Evolutionary conservation across 2,797 vertebrate species (phyloP).

Genomic region (Mus minutoides): DNA sequence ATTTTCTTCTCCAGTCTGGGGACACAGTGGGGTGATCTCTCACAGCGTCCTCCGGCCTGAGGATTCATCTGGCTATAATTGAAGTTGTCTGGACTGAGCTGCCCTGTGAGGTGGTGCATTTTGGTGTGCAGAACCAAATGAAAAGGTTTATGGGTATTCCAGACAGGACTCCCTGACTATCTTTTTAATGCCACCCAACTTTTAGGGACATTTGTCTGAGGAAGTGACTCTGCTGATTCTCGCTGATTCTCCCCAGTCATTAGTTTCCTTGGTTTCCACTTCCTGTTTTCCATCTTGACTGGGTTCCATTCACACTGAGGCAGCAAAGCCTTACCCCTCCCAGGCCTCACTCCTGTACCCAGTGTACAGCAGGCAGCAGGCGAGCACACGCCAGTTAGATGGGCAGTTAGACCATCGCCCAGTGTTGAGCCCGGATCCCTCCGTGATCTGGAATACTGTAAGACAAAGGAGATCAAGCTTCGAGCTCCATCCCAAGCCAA

Average conservation of each 20-base stretch:
- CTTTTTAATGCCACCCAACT: background rate
- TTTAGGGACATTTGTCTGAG: slow-evolving; percentile 3
- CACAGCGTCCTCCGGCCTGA: background rate
- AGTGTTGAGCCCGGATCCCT: background rate
- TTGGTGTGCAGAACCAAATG: background rate
- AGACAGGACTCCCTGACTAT: background rate
- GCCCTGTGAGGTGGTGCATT: background rate
- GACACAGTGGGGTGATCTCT: slow-evolving; percentile 19
- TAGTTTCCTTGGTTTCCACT: background rate
- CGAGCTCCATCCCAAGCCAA: background rate
- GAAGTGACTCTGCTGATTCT: background rate
- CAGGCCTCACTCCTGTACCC: background rate
- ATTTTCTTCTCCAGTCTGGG: background rate
- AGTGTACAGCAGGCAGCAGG: rapidly evolving
- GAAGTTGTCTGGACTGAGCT: background rate
- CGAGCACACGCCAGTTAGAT: background rate
- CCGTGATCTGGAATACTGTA: background rate
- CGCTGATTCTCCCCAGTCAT: background rate
- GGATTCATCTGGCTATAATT: slow-evolving; percentile 31
- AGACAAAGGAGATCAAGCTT: background rate
- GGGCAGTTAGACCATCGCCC: background rate
- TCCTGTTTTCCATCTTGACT: slow-evolving; percentile 19
- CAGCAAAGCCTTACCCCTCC: background rate
- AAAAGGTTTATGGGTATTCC: background rate
- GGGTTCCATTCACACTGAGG: background rate